Base-by-base conservation (phyloP, 2,113 vertebrate genomes). In the Petrocephalus microphthalmus region DNA sequence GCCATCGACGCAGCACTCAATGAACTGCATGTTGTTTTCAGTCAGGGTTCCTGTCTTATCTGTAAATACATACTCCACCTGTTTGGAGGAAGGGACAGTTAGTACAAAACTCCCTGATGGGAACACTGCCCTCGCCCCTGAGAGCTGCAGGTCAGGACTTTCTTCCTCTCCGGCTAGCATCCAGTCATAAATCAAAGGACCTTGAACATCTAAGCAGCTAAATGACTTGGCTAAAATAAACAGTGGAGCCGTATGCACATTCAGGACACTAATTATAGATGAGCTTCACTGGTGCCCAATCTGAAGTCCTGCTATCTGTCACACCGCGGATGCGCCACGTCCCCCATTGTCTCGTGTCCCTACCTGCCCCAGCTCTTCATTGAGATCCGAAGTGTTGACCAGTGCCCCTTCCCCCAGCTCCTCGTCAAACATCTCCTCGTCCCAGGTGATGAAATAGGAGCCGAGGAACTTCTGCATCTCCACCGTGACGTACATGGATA, bases 381-480 rank as follows among this genome's bases (percentile, higher is more conserved):
- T 99, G 52, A 99, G 95, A 89, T 99, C 98, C 0, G 98, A 99
- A 0, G 98, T 99, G 93, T 99, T 99, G 88, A 99, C 98, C 87
- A 98, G 93, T 0, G 98, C 97, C 49, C 98, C 94, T 93, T 99
- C 98, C 1, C 97, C 97, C 1, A 94, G 94, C 82, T 96, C 97
- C 88, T 97, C 96, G 13, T 99, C 98, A 60, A 96, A 96, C 97
- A 99, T 99, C 87, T 99, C 98, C 11, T 98, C 95, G 19, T 99
- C 98, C 98, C 98, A 99, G 19, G 97, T 95, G 89, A 99, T 96
- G 92, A 99, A 99, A 88, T 99, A 99, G 25, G 98, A 99, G 89
- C 98, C 98, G 29, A 99, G 94, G 91, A 99, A 99, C 94, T 99
- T 99, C 95, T 99, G 98, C 98, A 99, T 99, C 95, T 99, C 98